Evolutionary conservation across 1,140 invertebrate species (phyloP), one percentile per base, ranked within the genome.

Genomic region (Pectinophora gossypiella): DNA sequence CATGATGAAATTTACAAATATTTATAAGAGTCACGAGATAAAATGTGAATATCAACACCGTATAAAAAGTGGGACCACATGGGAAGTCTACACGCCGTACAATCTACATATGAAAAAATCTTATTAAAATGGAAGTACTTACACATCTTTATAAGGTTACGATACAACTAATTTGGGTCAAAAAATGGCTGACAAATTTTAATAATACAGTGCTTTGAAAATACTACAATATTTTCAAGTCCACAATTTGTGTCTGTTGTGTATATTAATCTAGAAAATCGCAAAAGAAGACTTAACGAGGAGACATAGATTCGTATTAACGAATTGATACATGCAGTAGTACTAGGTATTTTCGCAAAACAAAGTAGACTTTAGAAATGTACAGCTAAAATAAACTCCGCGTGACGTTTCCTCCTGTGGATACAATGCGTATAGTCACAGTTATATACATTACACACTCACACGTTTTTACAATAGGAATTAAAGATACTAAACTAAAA

Each of bases 101-200:
- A 70, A 54, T 68, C 80, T 84, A 84, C 68, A 61, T 80, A 78
- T 53, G 65, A 77, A 83, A 79, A 75, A 76, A 75, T 73, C 73
- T 82, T 82, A 82, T 75, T 76, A 79, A 80, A 85, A 82, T 86
- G 83, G 83, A 86, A 86, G 83, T 86, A 85, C 74, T 81, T 83
- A 72, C 66, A 72, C 61, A 73, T 75, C 58, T 75, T 80, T 77
- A 72, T 62, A 76, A 68, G 58, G 61, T 73, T 72, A 75, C 55
- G 44, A 66, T 75, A 78, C 56, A 78, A 80, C 71, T 78, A 85
- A 81, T 73, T 70, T 72, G 73, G 69, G 64, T 81, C 73, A 73
- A 73, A 72, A n/a, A 85, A 82, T 81, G 82, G 82, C 78, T 79
- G 82, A 85, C 76, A 64, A 72, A 12, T 57, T 73, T 54, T 56